Evolutionary conservation across 23 tunicate species (phyloP).

Genomic region (Phallusia fumigata): DNA sequence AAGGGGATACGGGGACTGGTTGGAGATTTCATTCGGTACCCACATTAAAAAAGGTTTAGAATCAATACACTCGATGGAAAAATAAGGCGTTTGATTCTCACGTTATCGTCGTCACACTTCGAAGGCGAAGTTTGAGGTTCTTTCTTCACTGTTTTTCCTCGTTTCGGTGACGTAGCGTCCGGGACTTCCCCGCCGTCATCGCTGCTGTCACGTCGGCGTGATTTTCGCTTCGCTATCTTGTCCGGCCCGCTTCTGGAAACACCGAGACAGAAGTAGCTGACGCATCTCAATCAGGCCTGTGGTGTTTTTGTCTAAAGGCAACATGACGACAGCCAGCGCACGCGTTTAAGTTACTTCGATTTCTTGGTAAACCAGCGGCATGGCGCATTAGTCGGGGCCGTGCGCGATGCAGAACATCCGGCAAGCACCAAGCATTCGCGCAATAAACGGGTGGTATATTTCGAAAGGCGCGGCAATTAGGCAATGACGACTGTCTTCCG

Average conservation of each 20-base stretch:
- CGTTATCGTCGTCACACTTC: too few relatives aligned
- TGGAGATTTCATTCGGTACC: too few relatives aligned
- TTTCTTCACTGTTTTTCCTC: background rate
- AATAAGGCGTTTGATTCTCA: too few relatives aligned
- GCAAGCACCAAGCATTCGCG: background rate
- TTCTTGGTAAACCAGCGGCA: slow-evolving; percentile 4
- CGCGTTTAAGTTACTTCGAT: background rate
- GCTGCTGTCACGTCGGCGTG: too few relatives aligned
- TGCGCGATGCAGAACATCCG: background rate
- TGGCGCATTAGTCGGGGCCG: background rate
- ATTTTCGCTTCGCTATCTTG: background rate
- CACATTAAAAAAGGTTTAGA: too few relatives aligned
- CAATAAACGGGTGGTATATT: background rate
- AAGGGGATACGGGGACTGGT: too few relatives aligned
- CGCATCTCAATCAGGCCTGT: background rate
- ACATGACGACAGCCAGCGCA: background rate
- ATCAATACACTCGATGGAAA: too few relatives aligned
- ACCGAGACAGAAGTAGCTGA: background rate
- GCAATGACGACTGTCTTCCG: background rate
- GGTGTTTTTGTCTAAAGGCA: too few relatives aligned
- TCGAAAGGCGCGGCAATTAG: background rate
- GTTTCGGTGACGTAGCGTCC: background rate
- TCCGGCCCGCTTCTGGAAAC: background rate
- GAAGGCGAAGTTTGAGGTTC: background rate
- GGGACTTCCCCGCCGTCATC: background rate